These are phyloP conservation scores for Tachyglossus aculeatus DNA, from an alignment of 2,797 vertebrate genomes.

Conservation along the genomic window DNA sequence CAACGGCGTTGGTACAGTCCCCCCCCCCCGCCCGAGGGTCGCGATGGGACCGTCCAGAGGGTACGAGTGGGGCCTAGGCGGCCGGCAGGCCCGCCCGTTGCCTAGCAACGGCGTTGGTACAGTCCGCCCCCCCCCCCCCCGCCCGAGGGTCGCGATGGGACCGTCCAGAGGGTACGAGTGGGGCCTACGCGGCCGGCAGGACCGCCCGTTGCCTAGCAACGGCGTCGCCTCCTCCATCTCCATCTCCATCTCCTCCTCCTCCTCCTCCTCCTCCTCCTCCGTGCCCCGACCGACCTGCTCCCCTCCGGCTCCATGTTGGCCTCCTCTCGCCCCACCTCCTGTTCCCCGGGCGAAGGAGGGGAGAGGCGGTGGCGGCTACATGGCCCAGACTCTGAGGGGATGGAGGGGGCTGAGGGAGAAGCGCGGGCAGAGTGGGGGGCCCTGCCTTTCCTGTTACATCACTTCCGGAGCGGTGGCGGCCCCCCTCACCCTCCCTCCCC, in stretches of 20 bases:
- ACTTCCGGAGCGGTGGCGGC: not conserved
- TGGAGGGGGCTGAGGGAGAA: not conserved
- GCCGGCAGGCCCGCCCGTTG: not conserved
- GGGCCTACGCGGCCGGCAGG: too few species aligned
- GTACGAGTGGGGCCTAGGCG: not conserved
- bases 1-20: too few species aligned
- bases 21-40: not conserved
- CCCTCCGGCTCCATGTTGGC: not conserved
- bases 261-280: not conserved
- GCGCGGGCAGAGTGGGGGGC: not conserved
- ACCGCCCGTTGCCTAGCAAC: not conserved
- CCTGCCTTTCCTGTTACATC: not conserved
- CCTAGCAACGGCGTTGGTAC: not conserved
- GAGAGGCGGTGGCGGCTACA: not conserved
- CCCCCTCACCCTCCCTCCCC: not conserved
- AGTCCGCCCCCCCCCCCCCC: too few species aligned
- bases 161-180: not conserved
- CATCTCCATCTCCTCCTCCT: not conserved
- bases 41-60: not conserved
- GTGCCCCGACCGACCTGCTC: not conserved
- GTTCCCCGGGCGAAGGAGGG: not conserved
- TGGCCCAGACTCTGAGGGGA: not conserved
- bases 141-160: not conserved
- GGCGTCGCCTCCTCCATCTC: not conserved
- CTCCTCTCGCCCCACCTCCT: not conserved